Conservation (phyloP, 1,140 invertebrate genomes). For the Ips typographus region DNA sequence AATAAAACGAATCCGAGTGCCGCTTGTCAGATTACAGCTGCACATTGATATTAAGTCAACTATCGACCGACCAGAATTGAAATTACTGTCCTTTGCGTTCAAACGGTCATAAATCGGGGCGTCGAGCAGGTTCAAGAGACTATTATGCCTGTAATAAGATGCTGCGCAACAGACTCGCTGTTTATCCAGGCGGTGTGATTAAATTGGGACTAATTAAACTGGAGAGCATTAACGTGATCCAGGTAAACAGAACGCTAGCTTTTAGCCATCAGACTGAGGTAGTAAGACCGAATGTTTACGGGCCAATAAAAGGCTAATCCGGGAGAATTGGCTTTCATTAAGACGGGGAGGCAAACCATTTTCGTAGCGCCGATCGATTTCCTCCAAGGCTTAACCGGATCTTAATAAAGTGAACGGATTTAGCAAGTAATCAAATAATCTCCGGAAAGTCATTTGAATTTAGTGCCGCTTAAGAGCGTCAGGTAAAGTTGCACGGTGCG, state of each 20-base stretch:
- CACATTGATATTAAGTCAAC: constrained; percentile 15
- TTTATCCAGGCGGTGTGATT: not conserved
- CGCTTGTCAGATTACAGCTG: constrained; percentile 12
- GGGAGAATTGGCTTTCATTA: constrained; percentile 29
- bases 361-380: constrained; percentile 16
- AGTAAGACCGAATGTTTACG: constrained; percentile 31
- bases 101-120: not conserved
- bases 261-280: constrained; percentile 6
- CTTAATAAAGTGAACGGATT: constrained; percentile 8
- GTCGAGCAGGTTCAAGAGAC: not conserved
- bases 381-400: not conserved
- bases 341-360: constrained; percentile 23
- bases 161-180: not conserved
- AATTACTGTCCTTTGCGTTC: not conserved
- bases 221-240: constrained; percentile 3
- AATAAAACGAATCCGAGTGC: constrained; percentile 10
- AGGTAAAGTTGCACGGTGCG: not conserved
- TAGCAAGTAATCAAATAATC: constrained; percentile 1
- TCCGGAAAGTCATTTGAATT: not conserved
- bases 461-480: not conserved
- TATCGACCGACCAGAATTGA: not conserved
- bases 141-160: not conserved
- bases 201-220: constrained; percentile 12
- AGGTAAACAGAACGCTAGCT: constrained; percentile 8
- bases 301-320: constrained; percentile 31